A percentile compares a stretch with the other conserved stretches of the same genome.
Evolutionary conservation across 64 coral and sea anemone genomes (phyloP).

Genomic region (Montipora sp.): DNA sequence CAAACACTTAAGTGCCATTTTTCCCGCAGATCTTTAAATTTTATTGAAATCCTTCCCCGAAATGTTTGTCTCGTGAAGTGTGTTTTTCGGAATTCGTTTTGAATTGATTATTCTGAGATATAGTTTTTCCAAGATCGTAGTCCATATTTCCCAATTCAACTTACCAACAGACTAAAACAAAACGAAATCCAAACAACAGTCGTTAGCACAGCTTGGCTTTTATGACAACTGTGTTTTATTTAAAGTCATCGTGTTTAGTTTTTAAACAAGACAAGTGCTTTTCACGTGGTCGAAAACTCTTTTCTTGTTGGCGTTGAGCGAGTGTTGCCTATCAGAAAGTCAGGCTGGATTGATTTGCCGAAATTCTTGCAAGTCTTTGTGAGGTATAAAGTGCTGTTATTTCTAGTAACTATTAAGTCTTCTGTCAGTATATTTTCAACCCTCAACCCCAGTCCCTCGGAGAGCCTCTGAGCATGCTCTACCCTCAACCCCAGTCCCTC

Average conservation of each 20-base stretch:
- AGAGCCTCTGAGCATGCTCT: too few species aligned
- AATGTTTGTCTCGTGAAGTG: too few species aligned
- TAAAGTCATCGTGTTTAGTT: background rate
- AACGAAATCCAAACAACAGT: background rate
- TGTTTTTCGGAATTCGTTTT: too few species aligned
- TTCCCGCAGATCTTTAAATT: too few species aligned
- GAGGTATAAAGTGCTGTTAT: background rate
- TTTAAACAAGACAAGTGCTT: background rate
- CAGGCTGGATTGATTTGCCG: background rate
- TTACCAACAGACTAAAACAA: too few species aligned
- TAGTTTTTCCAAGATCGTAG: too few species aligned
- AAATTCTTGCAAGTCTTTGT: background rate
- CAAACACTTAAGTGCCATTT: too few species aligned
- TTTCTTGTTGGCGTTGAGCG: background rate
- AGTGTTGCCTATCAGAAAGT: background rate
- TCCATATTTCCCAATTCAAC: too few species aligned
- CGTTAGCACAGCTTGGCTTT: background rate
- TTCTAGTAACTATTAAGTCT: background rate
- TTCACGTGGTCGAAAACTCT: background rate
- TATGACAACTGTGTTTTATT: background rate
- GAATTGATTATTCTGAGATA: too few species aligned
- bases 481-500: too few species aligned
- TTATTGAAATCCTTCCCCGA: too few species aligned
- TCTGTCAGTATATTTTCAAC: background rate
- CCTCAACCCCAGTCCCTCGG: too few species aligned